phyloP scores from a whole-genome alignment of 2,113 vertebrate genomes.

The Ciconia boyciana region DNA sequence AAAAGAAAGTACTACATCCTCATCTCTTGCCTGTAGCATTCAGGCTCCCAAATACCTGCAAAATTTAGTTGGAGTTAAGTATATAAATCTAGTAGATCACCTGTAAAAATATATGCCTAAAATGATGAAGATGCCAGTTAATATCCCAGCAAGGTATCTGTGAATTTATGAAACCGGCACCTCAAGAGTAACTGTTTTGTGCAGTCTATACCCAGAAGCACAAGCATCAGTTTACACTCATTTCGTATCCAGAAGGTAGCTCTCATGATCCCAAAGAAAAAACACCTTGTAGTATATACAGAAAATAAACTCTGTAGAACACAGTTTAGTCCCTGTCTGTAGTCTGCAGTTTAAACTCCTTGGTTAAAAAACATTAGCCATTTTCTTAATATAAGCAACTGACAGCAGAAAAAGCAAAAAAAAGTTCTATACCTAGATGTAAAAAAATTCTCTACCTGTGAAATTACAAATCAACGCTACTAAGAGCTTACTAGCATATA shows the following conservation, averaged over 20 bases:
- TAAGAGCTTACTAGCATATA: background rate
- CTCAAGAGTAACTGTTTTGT: background rate
- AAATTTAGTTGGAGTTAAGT: background rate
- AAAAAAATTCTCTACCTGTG: background rate
- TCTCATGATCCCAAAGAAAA: background rate
- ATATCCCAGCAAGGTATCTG: background rate
- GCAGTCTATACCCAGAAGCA: background rate
- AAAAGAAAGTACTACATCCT: background rate
- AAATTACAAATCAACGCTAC: background rate
- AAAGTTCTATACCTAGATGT: rapidly evolving
- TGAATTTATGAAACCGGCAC: background rate
- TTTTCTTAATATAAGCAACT: background rate
- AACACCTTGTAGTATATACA: background rate
- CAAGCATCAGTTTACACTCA: background rate
- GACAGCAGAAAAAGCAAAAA: background rate
- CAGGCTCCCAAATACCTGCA: background rate
- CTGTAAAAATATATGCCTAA: background rate
- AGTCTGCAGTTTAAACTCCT: background rate
- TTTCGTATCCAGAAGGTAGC: background rate
- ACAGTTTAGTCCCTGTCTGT: background rate
- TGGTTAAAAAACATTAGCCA: background rate
- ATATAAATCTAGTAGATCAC: background rate
- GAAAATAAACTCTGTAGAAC: background rate
- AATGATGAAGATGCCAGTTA: background rate
- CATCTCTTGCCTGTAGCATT: background rate